phyloP scores from a whole-genome alignment of 2,113 vertebrate genomes.

The Lampris megalopsis region DNA sequence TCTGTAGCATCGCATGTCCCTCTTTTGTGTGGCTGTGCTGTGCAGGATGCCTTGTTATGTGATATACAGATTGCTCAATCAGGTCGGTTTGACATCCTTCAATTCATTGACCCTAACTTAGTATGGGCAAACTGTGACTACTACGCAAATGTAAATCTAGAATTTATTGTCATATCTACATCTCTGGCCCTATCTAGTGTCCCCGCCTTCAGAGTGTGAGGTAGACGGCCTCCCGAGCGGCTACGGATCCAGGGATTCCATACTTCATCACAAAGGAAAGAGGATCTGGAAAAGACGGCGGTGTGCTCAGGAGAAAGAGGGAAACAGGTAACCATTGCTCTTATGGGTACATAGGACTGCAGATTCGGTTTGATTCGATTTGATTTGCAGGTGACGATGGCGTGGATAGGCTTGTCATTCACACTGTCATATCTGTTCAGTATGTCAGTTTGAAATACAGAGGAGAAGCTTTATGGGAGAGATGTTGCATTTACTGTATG shows the following conservation, averaged over 20 bases:
- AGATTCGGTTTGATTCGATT: neutral
- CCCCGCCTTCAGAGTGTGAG: slow-evolving; percentile 74
- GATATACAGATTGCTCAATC: neutral
- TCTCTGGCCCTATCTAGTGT: slow-evolving; percentile 60
- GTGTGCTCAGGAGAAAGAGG: slow-evolving; percentile 48
- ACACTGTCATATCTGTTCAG: neutral
- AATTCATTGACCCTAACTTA: too few species aligned
- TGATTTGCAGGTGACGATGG: neutral
- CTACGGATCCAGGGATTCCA: slow-evolving; percentile 80
- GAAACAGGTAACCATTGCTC: slow-evolving; percentile 59
- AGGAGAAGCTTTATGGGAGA: slow-evolving; percentile 5
- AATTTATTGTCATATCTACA: neutral
- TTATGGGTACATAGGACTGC: neutral
- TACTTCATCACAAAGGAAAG: slow-evolving; percentile 69
- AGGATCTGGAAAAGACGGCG: slow-evolving; percentile 74
- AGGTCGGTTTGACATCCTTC: too few species aligned
- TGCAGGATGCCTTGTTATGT: neutral
- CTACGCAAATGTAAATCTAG: too few species aligned
- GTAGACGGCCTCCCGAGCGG: slow-evolving; percentile 63
- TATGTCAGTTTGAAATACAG: neutral
- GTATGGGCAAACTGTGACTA: too few species aligned
- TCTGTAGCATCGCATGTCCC: neutral
- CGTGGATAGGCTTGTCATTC: neutral
- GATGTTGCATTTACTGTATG: slow-evolving; percentile 42
- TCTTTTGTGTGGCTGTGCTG: neutral